These are phyloP conservation scores for Apis florea DNA, from an alignment of 1,140 invertebrate genomes.

Conservation along the genomic window DNA sequence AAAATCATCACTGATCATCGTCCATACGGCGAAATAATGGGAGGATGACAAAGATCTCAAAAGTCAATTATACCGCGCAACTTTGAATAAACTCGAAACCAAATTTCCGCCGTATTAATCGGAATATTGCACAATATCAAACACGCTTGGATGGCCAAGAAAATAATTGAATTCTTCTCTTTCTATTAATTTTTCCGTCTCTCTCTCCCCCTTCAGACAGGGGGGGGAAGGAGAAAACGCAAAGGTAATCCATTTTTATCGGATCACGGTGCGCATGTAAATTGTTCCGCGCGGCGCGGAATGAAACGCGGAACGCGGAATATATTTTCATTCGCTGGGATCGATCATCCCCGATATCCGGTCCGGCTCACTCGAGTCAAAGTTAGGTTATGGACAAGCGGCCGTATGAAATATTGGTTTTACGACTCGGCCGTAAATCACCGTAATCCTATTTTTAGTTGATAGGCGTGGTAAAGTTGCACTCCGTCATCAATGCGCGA, in stretches of 20 bases:
- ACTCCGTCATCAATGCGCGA: conserved; percentile 30
- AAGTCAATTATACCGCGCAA: background rate
- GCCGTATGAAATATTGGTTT: conserved; percentile 27
- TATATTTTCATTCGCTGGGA: conserved; percentile 5
- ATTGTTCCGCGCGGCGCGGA: background rate
- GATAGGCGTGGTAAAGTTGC: conserved; percentile 41
- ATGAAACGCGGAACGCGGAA: background rate
- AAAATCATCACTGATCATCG: too few relatives aligned
- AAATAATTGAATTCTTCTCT: background rate
- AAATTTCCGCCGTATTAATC: background rate
- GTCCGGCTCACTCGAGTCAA: background rate
- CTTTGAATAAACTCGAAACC: background rate
- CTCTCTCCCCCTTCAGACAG: too few relatives aligned
- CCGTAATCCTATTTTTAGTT: conserved; percentile 42
- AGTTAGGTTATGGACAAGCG: background rate
- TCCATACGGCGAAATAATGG: too few relatives aligned
- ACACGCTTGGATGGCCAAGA: background rate
- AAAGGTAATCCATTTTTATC: background rate
- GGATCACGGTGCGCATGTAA: conserved; percentile 7
- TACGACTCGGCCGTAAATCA: conserved; percentile 36
- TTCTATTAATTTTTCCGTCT: background rate
- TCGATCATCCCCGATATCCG: conserved; percentile 23
- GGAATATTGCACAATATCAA: too few relatives aligned
- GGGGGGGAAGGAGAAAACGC: background rate
- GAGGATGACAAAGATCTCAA: too few relatives aligned